Evolutionary conservation across 2,888 invertebrate genomes (phyloP).

Genomic region (Pterostichus madidus): DNA sequence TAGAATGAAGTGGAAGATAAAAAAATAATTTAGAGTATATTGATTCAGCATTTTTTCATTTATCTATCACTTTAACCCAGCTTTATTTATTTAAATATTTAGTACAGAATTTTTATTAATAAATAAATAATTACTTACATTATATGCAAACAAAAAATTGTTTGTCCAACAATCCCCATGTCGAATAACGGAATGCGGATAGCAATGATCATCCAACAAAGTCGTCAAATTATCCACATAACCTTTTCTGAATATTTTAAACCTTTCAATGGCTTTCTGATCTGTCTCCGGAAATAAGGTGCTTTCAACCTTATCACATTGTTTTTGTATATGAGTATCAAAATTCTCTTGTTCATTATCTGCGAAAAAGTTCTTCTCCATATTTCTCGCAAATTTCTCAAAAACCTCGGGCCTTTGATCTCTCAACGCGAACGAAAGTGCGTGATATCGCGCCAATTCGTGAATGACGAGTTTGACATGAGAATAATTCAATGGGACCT

Average conservation of each 20-base stretch:
- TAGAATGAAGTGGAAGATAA: too few relatives aligned
- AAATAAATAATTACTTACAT: slow-evolving; percentile 59
- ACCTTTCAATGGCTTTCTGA: slow-evolving; percentile 64
- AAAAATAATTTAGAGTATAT: too few relatives aligned
- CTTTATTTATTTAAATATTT: too few relatives aligned
- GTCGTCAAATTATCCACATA: slow-evolving; percentile 43
- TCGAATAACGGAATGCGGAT: slow-evolving; percentile 70
- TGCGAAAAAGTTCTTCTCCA: slow-evolving; percentile 68
- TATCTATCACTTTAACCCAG: too few relatives aligned
- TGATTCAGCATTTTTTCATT: too few relatives aligned
- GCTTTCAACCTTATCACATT: slow-evolving; percentile 64
- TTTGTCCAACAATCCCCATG: slow-evolving; percentile 72
- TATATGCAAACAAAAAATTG: slow-evolving; percentile 72
- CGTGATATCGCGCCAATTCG: slow-evolving; percentile 73
- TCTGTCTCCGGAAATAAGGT: slow-evolving; percentile 66
- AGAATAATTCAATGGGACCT: slow-evolving; percentile 70
- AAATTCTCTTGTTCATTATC: slow-evolving; percentile 10
- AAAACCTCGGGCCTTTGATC: slow-evolving; percentile 71
- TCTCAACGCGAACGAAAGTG: slow-evolving; percentile 71
- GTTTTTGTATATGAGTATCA: not conserved
- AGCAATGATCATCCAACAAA: slow-evolving; percentile 64
- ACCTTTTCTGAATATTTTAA: slow-evolving; percentile 65
- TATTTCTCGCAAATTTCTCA: slow-evolving; percentile 67
- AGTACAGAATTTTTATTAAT: too few relatives aligned
- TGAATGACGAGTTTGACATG: slow-evolving; percentile 71